Base-by-base conservation (phyloP, 2,797 vertebrate genomes). In the Chelon labrosus region DNA sequence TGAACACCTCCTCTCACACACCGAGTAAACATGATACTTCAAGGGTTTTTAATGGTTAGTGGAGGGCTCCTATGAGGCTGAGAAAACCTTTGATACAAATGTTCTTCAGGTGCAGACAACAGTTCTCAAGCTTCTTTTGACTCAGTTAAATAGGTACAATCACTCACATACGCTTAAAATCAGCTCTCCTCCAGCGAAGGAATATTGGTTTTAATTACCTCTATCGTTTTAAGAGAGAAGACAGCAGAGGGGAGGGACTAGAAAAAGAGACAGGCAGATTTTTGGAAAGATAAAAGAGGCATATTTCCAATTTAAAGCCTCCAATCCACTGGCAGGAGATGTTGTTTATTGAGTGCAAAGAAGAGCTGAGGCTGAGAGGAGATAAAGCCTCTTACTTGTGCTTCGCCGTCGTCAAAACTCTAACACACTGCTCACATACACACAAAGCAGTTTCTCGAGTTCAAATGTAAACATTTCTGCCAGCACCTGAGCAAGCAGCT, bases 141-240 rank as follows among this genome's bases (percentile, higher is more conserved):
- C 3, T 62, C 65, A 77, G 63, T 81, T 85, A 82, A 89, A 89
- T 85, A 83, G 65, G 75, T 80, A 73, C 51, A 52, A 84, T 84
- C 82, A 46, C 65, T 80, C 72, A 79, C 51, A 59, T 3, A 2
- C 51, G 50, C 64, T 80, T 82, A 70, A 75, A 79, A 77, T 46
- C 55, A 62, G 70, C 64, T 78, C 66, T 70, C 75, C 79, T 87
- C 73, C 67, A 68, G 49, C 3, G 3, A 75, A 80, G 75, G 56
- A 65, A 70, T 69, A 83, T 56, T 41, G 77, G 72, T 65, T 86
- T 67, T 83, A 87, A 91, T 87, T 90, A 79, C 49, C 47, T 57
- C 63, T 42, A 65, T 75, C 8, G 52, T 61, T 71, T 81, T 71
- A 66, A 79, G 62, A 84, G 56, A 60, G 68, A 79, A 55, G 72